Evolutionary conservation across 2,888 invertebrate genomes (phyloP).

Genomic region (Hermodice carunculata): DNA sequence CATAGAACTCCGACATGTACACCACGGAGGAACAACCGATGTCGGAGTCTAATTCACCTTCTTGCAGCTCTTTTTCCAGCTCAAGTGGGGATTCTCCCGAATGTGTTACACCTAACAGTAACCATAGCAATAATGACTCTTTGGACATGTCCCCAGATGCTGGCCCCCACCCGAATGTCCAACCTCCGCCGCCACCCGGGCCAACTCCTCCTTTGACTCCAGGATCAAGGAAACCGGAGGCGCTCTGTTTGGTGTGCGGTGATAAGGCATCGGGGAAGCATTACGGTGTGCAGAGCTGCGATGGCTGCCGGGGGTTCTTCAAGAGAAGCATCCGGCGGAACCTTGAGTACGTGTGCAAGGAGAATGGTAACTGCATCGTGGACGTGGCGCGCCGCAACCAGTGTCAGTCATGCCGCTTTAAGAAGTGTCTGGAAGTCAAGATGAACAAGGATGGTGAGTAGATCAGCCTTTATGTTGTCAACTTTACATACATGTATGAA

Average conservation of each 20-base stretch:
- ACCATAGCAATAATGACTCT: no score
- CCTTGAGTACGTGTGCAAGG: slow-evolving; percentile 92
- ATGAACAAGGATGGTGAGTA: slow-evolving; percentile 93
- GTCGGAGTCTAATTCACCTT: no score
- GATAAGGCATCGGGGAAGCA: slow-evolving; percentile 70
- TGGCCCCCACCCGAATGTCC: no score
- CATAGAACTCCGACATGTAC: no score
- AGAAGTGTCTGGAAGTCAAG: slow-evolving; percentile 90
- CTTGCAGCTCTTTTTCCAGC: no score
- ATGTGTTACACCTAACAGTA: no score
- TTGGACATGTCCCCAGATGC: no score
- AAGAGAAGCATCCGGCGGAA: slow-evolving; percentile 91
- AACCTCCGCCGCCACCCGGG: slow-evolving; percentile 4
- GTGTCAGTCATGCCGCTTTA: slow-evolving; percentile 93
- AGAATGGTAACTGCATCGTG: slow-evolving; percentile 87
- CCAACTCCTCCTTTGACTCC: background rate
- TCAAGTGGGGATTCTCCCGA: no score
- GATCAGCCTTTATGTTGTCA: background rate
- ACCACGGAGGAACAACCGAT: no score
- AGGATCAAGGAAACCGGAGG: slow-evolving; percentile 67
- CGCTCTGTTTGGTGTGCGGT: slow-evolving; percentile 70
- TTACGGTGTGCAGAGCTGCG: slow-evolving; percentile 73
- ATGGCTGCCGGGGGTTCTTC: slow-evolving; percentile 86
- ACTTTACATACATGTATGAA: background rate
- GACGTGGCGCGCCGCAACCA: slow-evolving; percentile 94